Conservation (phyloP, 2,888 invertebrate species). For the Linyphia triangularis region DNA sequence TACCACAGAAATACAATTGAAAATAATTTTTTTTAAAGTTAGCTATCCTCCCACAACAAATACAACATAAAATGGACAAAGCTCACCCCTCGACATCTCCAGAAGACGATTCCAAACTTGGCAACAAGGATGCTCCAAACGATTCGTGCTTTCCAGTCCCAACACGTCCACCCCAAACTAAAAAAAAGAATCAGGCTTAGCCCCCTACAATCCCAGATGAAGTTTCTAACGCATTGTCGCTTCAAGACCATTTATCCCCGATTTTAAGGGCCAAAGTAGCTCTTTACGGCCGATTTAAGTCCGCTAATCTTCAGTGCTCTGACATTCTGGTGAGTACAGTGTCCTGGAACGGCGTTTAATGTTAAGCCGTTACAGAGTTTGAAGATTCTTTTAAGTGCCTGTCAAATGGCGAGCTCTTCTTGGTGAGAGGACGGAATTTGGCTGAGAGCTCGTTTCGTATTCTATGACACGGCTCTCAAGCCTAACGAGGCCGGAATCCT, state of each 20-base stretch:
- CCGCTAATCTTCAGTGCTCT: constrained; percentile 34
- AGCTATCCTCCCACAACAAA: no score
- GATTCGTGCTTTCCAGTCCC: constrained; percentile 12
- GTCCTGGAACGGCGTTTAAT: constrained; percentile 36
- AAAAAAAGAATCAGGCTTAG: constrained; percentile 31
- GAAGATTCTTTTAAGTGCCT: constrained; percentile 52
- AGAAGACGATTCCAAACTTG: background rate
- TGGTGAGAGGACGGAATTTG: background rate
- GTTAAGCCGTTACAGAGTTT: constrained; percentile 53
- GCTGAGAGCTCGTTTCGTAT: constrained; percentile 8
- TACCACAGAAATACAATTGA: no score
- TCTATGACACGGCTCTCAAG: background rate
- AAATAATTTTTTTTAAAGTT: no score
- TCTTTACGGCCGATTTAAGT: constrained; percentile 59
- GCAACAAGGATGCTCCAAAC: constrained; percentile 1
- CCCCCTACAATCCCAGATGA: constrained; percentile 18
- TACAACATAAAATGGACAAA: no score
- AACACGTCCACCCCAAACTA: constrained; percentile 3
- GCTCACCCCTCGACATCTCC: background rate
- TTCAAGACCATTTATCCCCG: constrained; percentile 44
- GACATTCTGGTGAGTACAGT: constrained; percentile 12
- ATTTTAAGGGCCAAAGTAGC: constrained; percentile 26
- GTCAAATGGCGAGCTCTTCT: constrained; percentile 17
- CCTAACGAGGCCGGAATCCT: constrained; percentile 8
- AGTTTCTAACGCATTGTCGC: constrained; percentile 31